Evolutionary conservation across 2,113 vertebrate species (phyloP).

Genomic region (Genyomyrus donnyi): DNA sequence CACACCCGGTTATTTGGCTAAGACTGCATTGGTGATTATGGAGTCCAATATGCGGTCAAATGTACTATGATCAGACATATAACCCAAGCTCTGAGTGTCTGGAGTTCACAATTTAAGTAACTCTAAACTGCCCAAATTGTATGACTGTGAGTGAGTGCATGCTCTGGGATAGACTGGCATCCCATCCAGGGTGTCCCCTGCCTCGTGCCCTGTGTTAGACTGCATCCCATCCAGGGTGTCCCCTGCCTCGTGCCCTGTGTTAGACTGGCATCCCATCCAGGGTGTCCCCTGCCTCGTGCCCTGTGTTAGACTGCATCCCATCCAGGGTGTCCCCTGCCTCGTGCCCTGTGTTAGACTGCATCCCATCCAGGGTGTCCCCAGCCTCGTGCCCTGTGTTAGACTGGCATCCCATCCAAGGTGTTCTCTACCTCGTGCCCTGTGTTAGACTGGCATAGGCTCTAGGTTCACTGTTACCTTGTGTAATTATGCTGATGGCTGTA

Average conservation of each 20-base stretch:
- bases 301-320: not conserved
- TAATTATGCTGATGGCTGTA: not conserved
- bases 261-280: not conserved
- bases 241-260: not conserved
- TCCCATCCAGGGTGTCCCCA: not conserved
- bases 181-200: too few species aligned
- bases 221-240: not conserved
- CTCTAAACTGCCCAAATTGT: not conserved
- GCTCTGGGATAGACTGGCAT: not conserved
- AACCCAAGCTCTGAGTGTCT: not conserved
- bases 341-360: not conserved
- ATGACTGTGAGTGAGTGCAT: not conserved
- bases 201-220: too few species aligned
- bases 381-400: not conserved
- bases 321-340: too few species aligned
- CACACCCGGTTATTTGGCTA: not conserved
- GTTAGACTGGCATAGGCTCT: not conserved
- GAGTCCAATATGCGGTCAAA: not conserved
- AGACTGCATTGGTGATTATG: not conserved
- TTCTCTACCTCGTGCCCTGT: not conserved
- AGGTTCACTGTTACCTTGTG: not conserved
- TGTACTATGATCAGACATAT: not conserved
- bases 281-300: too few species aligned
- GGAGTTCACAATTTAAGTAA: not conserved
- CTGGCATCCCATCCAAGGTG: not conserved